A percentile compares a stretch with the other conserved stretches of the same genome.
Evolutionary conservation across 1,140 invertebrate species (phyloP).

Genomic region (Tribolium castaneum): DNA sequence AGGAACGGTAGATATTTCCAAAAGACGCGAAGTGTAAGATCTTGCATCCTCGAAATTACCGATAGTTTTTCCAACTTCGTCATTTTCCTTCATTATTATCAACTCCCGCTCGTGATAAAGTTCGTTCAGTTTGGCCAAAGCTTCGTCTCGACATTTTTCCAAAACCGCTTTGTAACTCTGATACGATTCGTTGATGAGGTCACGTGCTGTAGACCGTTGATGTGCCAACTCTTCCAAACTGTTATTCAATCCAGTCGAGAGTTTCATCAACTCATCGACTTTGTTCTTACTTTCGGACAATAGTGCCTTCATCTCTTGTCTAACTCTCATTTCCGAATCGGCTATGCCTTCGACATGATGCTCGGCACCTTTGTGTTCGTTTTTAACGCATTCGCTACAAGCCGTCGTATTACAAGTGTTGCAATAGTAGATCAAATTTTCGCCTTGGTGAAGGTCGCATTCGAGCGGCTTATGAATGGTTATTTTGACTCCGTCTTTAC

Average conservation of each 20-base stretch:
- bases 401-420: conserved; percentile 84
- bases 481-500: conserved; percentile 78
- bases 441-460: conserved; percentile 80
- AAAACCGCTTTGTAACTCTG: conserved; percentile 84
- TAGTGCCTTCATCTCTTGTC: conserved; percentile 77
- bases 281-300: conserved; percentile 79
- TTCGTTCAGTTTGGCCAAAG: conserved; percentile 80
- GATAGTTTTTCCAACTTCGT: conserved; percentile 75
- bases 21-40: conserved; percentile 81
- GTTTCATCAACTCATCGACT: conserved; percentile 79
- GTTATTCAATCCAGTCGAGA: conserved; percentile 77
- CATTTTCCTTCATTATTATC: conserved; percentile 75
- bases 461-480: conserved; percentile 85
- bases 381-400: conserved; percentile 84
- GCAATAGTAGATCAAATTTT: conserved; percentile 86
- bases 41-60: conserved; percentile 79
- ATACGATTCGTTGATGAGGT: conserved; percentile 86
- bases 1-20: conserved; percentile 83
- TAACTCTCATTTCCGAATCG: conserved; percentile 72
- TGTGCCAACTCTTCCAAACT: conserved; percentile 85
- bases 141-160: conserved; percentile 80
- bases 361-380: conserved; percentile 79
- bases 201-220: conserved; percentile 87
- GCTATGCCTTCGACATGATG: conserved; percentile 83
- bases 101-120: conserved; percentile 87